phyloP scores from a whole-genome alignment of 2,797 vertebrate species.

The Peromyscus eremicus region DNA sequence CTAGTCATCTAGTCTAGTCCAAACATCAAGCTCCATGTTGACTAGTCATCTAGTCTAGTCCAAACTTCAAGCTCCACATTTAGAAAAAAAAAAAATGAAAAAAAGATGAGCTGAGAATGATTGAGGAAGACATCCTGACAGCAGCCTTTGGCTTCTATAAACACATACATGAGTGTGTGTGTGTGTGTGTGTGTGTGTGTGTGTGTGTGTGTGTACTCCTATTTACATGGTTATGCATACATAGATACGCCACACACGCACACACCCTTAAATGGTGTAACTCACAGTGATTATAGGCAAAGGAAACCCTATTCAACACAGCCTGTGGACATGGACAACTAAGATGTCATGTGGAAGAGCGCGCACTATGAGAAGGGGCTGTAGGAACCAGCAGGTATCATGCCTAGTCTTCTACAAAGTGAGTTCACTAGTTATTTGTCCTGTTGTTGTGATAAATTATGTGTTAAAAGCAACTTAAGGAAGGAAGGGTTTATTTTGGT shows the following conservation, averaged over 20 bases:
- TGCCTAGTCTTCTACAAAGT: conserved; percentile 52
- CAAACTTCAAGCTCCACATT: background rate
- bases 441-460: background rate
- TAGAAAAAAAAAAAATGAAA: background rate
- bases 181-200: too few relatives aligned
- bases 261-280: conserved; percentile 48
- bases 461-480: background rate
- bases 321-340: conserved; percentile 76
- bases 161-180: background rate
- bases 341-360: conserved; percentile 82
- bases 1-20: too few relatives aligned
- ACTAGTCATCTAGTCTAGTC: too few relatives aligned
- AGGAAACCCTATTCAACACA: conserved; percentile 83
- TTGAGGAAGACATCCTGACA: background rate
- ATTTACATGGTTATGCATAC: background rate
- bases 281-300: conserved; percentile 82
- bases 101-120: background rate
- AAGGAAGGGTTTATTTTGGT: background rate
- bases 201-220: background rate
- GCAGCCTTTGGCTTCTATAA: background rate
- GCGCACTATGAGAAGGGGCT: conserved; percentile 73
- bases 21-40: too few relatives aligned
- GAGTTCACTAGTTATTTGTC: background rate
- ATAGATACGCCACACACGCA: background rate
- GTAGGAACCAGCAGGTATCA: conserved; percentile 66